Evolutionary conservation across 2,888 invertebrate genomes (phyloP).

Genomic region (Ochropleura plecta): DNA sequence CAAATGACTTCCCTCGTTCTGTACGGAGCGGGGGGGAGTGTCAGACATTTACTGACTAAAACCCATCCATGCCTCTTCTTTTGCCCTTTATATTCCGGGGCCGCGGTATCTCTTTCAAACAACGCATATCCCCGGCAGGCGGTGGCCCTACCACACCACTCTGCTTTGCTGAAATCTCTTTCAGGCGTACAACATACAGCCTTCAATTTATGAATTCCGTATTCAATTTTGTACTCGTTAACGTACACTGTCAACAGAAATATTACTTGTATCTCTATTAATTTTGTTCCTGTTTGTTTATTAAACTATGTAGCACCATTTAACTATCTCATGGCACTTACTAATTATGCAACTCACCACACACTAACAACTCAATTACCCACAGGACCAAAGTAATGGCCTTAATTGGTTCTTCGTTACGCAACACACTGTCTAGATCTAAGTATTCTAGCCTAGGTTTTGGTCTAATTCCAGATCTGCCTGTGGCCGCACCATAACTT

Average conservation of each 20-base stretch:
- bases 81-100: no score
- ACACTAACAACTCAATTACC: constrained; percentile 13
- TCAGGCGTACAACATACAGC: no score
- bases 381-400: constrained; percentile 35
- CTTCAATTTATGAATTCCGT: background rate
- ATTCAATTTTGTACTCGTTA: background rate
- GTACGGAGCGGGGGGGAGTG: no score
- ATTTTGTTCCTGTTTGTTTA: background rate
- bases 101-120: no score
- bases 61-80: no score
- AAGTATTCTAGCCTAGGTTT: constrained; percentile 48
- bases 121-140: no score
- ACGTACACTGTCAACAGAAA: background rate
- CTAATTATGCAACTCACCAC: background rate
- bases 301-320: background rate
- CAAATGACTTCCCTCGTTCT: no score
- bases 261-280: background rate
- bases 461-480: constrained; percentile 55
- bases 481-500: constrained; percentile 44
- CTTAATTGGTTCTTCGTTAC: constrained; percentile 39
- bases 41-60: no score
- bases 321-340: background rate
- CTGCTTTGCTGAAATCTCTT: no score
- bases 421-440: constrained; percentile 11
- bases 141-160: no score